Evolutionary conservation across 2,113 vertebrate genomes (phyloP).

Genomic region (Irena cyanogastra): DNA sequence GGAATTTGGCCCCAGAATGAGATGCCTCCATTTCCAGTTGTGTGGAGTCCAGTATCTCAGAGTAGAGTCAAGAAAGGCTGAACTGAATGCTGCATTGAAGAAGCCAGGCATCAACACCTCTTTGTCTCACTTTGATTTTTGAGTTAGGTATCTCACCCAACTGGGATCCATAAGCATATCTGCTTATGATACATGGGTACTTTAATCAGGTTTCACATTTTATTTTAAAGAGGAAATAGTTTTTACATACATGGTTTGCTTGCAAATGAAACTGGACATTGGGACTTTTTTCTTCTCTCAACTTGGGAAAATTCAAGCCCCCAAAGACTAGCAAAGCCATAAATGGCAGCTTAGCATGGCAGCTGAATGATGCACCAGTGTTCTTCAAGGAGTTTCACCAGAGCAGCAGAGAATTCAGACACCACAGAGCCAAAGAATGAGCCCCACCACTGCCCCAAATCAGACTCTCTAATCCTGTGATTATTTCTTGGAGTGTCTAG

Average conservation of each 20-base stretch:
- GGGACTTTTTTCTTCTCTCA: neutral
- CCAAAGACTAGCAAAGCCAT: neutral
- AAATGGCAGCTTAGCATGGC: neutral
- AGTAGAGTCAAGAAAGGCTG: neutral
- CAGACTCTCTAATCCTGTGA: neutral
- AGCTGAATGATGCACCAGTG: neutral
- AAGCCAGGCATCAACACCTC: neutral
- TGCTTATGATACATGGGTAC: neutral
- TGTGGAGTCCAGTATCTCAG: neutral
- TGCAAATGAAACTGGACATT: neutral
- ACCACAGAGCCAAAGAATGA: neutral
- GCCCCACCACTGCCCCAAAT: neutral
- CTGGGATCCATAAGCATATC: neutral
- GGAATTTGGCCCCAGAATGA: neutral
- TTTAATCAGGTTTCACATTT: neutral
- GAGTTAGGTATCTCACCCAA: neutral
- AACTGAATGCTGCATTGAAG: neutral
- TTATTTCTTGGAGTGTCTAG: neutral
- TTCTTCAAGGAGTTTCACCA: neutral
- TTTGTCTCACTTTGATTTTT: neutral
- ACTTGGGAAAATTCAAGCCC: neutral
- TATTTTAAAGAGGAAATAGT: neutral
- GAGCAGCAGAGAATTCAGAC: neutral
- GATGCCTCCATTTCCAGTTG: neutral
- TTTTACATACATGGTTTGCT: neutral